Conservation (phyloP, 2,113 vertebrate species). For the Megaceryle torquata region DNA sequence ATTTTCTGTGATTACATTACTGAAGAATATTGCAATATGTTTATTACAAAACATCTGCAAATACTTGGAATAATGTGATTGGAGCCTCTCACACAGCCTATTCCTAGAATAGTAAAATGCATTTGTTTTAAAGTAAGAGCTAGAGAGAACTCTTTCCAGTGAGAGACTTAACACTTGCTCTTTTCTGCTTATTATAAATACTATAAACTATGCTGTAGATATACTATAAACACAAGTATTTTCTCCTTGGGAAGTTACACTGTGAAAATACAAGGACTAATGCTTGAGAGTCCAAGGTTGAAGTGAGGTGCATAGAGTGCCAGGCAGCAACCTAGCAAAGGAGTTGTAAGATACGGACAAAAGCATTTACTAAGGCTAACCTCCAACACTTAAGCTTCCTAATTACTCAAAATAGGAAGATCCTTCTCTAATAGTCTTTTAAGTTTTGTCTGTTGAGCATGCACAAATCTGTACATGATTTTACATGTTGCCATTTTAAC, state of each 20-base stretch:
- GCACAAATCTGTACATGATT: background rate
- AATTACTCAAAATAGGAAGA: background rate
- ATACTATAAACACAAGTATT: background rate
- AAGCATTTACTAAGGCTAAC: background rate
- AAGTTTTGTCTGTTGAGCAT: background rate
- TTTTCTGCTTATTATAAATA: background rate
- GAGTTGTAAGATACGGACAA: background rate
- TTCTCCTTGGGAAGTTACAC: background rate
- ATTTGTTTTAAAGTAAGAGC: background rate
- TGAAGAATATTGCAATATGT: background rate
- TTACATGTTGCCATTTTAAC: background rate
- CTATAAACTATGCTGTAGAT: background rate
- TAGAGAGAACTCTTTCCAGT: background rate
- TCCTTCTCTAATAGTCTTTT: background rate
- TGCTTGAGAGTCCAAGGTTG: background rate
- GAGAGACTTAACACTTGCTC: background rate
- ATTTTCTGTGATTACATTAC: background rate
- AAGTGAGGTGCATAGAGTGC: fast-evolving
- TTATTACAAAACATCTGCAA: background rate
- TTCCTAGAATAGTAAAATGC: background rate
- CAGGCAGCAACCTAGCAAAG: background rate
- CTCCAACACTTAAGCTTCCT: background rate
- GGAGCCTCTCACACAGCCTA: background rate
- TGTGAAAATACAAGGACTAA: background rate
- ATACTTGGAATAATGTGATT: background rate